These are phyloP conservation scores for Papilio aristodemus DNA, from an alignment of 1,140 invertebrate genomes.

Conservation along the genomic window DNA sequence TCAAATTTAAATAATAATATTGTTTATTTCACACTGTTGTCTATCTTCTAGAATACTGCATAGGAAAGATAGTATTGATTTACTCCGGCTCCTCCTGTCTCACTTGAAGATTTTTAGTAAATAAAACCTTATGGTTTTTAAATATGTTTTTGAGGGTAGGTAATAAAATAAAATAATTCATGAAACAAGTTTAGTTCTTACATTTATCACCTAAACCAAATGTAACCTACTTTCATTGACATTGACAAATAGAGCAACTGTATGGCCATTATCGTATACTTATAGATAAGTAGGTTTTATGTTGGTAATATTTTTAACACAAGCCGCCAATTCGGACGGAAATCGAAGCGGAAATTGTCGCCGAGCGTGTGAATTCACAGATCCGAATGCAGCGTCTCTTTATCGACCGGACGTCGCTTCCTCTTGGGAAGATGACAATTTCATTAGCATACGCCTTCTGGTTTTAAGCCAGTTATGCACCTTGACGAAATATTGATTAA, in stretches of 20 bases:
- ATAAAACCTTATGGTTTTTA: too few relatives aligned
- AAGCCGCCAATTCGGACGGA: neutral
- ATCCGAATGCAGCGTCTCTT: neutral
- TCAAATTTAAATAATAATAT: too few relatives aligned
- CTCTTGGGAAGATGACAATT: slow-evolving; percentile 25
- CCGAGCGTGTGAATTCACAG: slow-evolving; percentile 23
- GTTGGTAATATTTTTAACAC: neutral
- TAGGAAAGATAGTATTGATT: too few relatives aligned
- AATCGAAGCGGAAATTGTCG: slow-evolving; percentile 19
- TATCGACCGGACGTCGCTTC: slow-evolving; percentile 29
- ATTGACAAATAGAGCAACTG: neutral
- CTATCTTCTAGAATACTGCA: too few relatives aligned
- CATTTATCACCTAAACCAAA: too few relatives aligned
- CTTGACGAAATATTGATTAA: slow-evolving; percentile 11
- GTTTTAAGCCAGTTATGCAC: slow-evolving; percentile 13
- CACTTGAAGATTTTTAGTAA: too few relatives aligned
- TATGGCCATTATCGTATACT: neutral
- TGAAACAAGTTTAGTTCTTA: too few relatives aligned
- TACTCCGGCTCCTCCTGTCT: too few relatives aligned
- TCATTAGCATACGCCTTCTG: slow-evolving; percentile 31
- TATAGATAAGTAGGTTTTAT: slow-evolving; percentile 2
- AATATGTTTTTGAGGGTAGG: too few relatives aligned
- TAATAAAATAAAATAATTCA: too few relatives aligned
- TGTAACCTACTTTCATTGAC: too few relatives aligned
- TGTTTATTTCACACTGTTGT: too few relatives aligned